phyloP scores from a whole-genome alignment of 2,797 vertebrate species.

The Sebastes cheni region DNA sequence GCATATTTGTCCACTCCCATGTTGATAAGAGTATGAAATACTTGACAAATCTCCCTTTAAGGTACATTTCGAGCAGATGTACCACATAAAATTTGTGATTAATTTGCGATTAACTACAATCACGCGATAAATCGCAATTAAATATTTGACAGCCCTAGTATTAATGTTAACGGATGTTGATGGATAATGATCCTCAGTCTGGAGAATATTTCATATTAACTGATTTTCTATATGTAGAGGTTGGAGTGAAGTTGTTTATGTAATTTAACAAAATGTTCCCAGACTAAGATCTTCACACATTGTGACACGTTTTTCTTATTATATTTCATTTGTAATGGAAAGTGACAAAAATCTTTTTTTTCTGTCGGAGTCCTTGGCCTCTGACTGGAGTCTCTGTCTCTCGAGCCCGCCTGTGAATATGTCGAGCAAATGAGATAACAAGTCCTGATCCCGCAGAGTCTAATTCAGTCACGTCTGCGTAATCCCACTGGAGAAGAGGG shows the following conservation, averaged over 20 bases:
- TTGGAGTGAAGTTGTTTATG: background rate
- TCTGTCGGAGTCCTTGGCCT: slow-evolving; percentile 1
- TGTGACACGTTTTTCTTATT: background rate
- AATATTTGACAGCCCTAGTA: background rate
- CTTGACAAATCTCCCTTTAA: too few species aligned
- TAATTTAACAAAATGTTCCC: background rate
- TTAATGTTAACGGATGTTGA: background rate
- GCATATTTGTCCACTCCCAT: too few species aligned
- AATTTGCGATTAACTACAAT: too few species aligned
- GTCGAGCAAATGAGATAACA: slow-evolving; percentile 59
- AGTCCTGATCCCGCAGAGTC: slow-evolving; percentile 44
- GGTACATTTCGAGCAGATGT: too few species aligned
- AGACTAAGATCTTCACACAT: background rate
- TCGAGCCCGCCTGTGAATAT: slow-evolving; percentile 43
- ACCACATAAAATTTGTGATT: too few species aligned
- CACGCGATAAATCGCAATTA: too few species aligned
- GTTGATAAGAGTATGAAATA: too few species aligned
- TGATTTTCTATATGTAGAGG: background rate
- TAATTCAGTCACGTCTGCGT: slow-evolving; percentile 58
- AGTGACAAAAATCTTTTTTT: background rate
- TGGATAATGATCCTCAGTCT: background rate
- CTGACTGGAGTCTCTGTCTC: slow-evolving; percentile 23
- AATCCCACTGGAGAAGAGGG: slow-evolving; percentile 54
- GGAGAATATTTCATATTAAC: background rate
- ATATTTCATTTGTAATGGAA: background rate